These are phyloP conservation scores for Magallana ariakensis DNA, from an alignment of 1,140 invertebrate genomes.

Conservation along the genomic window DNA sequence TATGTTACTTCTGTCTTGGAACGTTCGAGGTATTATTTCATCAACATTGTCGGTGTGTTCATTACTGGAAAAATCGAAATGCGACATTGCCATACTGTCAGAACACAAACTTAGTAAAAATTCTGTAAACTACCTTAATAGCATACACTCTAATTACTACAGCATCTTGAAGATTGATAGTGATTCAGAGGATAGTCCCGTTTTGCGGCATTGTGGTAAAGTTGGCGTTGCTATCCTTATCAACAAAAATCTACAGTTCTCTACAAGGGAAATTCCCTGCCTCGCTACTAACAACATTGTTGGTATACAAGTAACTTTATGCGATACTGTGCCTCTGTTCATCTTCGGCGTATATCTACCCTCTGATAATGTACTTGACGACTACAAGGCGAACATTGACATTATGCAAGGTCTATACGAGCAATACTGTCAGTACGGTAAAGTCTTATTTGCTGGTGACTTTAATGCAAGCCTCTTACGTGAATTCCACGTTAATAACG, in stretches of 20 bases:
- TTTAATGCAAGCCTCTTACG: conserved; percentile 13
- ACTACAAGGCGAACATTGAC: neutral
- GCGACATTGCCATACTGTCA: too few relatives aligned
- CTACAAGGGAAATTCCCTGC: neutral
- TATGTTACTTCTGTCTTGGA: too few relatives aligned
- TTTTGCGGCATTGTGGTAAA: neutral
- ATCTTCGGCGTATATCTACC: neutral
- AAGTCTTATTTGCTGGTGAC: neutral
- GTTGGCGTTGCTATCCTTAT: neutral
- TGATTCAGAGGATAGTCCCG: too few relatives aligned
- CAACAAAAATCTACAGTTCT: neutral
- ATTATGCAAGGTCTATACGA: neutral
- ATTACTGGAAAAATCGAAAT: too few relatives aligned
- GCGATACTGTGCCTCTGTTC: neutral
- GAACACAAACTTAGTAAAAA: too few relatives aligned
- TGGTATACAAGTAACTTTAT: too few relatives aligned
- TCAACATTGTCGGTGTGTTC: too few relatives aligned
- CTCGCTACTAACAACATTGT: neutral
- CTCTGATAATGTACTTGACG: neutral
- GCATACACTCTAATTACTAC: too few relatives aligned
- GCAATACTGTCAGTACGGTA: neutral
- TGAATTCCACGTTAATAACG: neutral
- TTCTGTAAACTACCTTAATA: too few relatives aligned
- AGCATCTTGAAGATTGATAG: too few relatives aligned
- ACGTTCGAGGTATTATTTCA: too few relatives aligned